These are phyloP conservation scores for Heliornis fulica DNA, from an alignment of 2,113 vertebrate species.

Conservation along the genomic window DNA sequence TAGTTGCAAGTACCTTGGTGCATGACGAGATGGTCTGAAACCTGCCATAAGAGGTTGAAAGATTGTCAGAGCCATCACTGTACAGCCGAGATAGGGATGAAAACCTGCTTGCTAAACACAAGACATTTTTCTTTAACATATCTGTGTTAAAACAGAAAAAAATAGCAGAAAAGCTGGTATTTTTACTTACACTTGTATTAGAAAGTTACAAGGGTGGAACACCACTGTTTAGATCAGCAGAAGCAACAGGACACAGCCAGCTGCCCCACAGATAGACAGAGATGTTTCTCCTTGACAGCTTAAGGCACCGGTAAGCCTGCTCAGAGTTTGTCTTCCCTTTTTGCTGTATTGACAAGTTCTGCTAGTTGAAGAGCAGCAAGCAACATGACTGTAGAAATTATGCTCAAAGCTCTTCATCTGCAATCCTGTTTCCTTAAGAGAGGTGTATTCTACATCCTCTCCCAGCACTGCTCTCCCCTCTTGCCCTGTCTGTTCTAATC, in stretches of 20 bases:
- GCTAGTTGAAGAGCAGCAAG: not conserved
- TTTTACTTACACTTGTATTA: not conserved
- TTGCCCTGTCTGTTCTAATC: not conserved
- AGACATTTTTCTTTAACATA: not conserved
- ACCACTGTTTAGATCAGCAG: not conserved
- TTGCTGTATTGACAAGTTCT: not conserved
- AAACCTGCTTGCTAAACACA: constrained; percentile 80
- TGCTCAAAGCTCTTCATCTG: not conserved
- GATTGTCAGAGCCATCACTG: constrained; percentile 75
- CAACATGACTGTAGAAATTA: not conserved
- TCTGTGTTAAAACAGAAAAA: not conserved
- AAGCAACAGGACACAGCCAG: not conserved
- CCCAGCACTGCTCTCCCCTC: not conserved
- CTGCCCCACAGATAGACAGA: not conserved
- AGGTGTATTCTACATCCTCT: not conserved
- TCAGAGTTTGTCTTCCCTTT: not conserved
- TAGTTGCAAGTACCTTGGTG: constrained; percentile 72
- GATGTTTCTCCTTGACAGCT: not conserved
- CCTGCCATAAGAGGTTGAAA: constrained; percentile 81
- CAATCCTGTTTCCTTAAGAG: not conserved
- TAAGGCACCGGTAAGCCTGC: not conserved
- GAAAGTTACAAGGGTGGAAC: not conserved
- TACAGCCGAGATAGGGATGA: constrained; percentile 84
- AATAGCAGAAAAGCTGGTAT: not conserved
- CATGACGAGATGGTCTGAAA: constrained; percentile 77